These are phyloP conservation scores for Pipistrellus pygmaeus DNA, from an alignment of 2,797 vertebrate species.

Conservation along the genomic window DNA sequence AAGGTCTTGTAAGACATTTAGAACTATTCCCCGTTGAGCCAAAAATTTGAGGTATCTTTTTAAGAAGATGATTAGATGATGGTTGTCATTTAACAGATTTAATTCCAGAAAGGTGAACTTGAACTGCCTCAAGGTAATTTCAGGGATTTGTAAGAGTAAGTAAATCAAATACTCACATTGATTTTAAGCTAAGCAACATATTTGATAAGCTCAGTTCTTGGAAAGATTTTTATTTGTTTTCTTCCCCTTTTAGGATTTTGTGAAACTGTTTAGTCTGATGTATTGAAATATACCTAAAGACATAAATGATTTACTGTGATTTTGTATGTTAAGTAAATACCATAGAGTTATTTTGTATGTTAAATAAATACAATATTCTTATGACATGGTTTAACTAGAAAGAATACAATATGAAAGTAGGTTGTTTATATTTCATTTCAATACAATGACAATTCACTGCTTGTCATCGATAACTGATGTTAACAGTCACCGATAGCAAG, in stretches of 20 bases:
- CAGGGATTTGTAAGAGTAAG: slow-evolving; percentile 76
- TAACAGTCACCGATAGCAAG: neutral
- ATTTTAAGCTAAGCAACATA: slow-evolving; percentile 71
- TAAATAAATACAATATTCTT: slow-evolving; percentile 25
- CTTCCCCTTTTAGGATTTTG: slow-evolving; percentile 36
- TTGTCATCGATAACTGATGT: slow-evolving; percentile 37
- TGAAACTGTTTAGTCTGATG: slow-evolving; percentile 12
- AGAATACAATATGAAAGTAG: neutral
- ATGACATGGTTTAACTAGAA: slow-evolving; percentile 44
- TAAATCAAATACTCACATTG: slow-evolving; percentile 69
- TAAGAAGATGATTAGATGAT: slow-evolving; percentile 55
- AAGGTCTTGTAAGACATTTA: slow-evolving; percentile 39
- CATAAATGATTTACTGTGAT: neutral
- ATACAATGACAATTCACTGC: slow-evolving; percentile 3
- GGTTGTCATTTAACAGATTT: slow-evolving; percentile 74
- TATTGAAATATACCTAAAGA: slow-evolving; percentile 37
- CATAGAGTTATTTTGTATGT: neutral
- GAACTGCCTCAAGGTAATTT: slow-evolving; percentile 79
- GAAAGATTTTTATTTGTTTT: slow-evolving; percentile 33
- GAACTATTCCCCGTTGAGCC: slow-evolving; percentile 36
- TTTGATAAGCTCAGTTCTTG: slow-evolving; percentile 56
- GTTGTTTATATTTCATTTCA: slow-evolving; percentile 58
- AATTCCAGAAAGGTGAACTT: slow-evolving; percentile 72
- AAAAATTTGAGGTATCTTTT: slow-evolving; percentile 71
- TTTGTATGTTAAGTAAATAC: slow-evolving; percentile 28